Evolutionary conservation across 2,797 vertebrate species (phyloP).

Genomic region (Pipistrellus nathusii): DNA sequence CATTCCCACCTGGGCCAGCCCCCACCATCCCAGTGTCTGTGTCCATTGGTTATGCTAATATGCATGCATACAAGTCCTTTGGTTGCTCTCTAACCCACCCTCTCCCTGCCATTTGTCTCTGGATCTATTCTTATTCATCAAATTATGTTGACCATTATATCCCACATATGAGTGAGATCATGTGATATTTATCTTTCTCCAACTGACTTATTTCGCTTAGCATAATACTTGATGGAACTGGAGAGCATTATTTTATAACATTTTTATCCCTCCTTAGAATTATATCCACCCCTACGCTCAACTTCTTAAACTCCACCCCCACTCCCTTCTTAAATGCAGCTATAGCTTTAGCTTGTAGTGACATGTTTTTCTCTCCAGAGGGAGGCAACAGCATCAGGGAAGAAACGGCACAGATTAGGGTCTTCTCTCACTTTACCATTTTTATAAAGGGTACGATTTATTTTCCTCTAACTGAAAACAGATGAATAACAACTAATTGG

Average conservation of each 20-base stretch:
- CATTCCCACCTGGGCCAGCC: no score
- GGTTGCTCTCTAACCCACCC: no score
- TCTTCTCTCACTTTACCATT: constrained; percentile 17
- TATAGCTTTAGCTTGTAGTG: constrained; percentile 64
- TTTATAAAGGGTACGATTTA: constrained; percentile 31
- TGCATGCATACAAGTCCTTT: no score
- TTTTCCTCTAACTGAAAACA: constrained; percentile 40
- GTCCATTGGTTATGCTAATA: no score
- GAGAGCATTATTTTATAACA: not conserved
- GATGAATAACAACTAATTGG: not conserved
- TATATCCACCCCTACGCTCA: not conserved
- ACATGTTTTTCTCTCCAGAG: constrained; percentile 74
- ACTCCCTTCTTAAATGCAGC: not conserved
- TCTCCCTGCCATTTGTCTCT: no score
- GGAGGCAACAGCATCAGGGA: constrained; percentile 61
- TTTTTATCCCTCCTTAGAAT: not conserved
- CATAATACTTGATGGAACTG: no score
- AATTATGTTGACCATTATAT: no score
- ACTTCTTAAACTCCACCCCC: not conserved
- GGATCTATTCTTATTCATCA: no score
- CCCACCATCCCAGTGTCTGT: no score
- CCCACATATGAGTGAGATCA: no score
- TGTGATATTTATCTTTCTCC: no score
- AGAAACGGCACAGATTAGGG: constrained; percentile 24
- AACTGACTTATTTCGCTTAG: no score